Evolutionary conservation across 1,140 invertebrate species (phyloP).

Genomic region (Latrodectus geometricus): DNA sequence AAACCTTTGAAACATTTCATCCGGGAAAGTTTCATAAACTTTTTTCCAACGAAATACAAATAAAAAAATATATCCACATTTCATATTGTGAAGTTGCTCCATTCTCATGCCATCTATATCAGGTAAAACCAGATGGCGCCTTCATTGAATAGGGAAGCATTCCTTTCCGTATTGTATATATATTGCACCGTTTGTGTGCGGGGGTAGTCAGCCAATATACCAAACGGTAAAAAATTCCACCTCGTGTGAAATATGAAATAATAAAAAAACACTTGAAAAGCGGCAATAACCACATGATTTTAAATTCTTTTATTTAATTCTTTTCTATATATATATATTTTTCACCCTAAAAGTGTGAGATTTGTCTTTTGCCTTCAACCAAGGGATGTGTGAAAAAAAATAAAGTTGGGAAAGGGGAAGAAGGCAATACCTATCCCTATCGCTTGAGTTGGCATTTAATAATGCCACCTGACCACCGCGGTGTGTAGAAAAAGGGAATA

Average conservation of each 20-base stretch:
- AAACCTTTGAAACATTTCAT: no score
- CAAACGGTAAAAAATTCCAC: conserved; percentile 7
- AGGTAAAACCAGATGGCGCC: conserved; percentile 54
- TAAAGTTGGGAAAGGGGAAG: neutral
- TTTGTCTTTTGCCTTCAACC: conserved; percentile 15
- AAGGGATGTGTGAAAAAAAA: conserved; percentile 8
- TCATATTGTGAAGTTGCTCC: neutral
- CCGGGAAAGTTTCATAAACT: no score
- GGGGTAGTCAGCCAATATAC: conserved; percentile 37
- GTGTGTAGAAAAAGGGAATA: conserved; percentile 26
- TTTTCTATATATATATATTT: conserved; percentile 44
- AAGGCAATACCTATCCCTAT: conserved; percentile 32
- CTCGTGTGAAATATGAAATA: neutral
- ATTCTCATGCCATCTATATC: conserved; percentile 5
- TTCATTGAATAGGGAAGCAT: conserved; percentile 57
- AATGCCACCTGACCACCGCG: conserved; percentile 56
- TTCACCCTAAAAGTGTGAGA: conserved; percentile 48
- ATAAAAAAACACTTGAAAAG: conserved; percentile 1
- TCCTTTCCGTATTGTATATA: conserved; percentile 50
- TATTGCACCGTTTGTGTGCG: conserved; percentile 54
- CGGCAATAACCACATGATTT: conserved; percentile 38
- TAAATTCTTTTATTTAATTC: conserved; percentile 40
- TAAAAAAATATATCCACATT: neutral
- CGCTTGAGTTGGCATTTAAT: conserved; percentile 60
- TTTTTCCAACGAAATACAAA: neutral